Percentiles rank a stretch among this genome's conserved stretches.
Evolutionary conservation across 2,113 vertebrate genomes (phyloP).

Genomic region (Dunckerocampus dactyliophorus): DNA sequence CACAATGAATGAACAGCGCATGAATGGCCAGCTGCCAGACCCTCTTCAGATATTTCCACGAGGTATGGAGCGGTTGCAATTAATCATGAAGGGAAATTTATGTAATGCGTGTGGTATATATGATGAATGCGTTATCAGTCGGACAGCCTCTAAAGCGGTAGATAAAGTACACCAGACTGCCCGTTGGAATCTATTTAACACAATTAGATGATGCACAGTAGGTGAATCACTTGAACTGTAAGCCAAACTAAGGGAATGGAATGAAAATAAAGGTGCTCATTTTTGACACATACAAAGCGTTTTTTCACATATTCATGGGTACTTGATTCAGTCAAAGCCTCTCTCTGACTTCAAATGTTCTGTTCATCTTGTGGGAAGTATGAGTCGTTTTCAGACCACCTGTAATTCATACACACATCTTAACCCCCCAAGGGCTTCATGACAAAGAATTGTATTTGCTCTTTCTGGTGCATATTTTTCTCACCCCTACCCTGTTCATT

Average conservation of each 20-base stretch:
- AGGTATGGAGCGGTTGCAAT: constrained; percentile 55
- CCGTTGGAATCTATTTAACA: background rate
- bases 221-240: background rate
- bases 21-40: constrained; percentile 90
- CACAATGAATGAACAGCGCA: constrained; percentile 92
- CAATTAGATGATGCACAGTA: background rate
- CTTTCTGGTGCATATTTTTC: constrained; percentile 3
- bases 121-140: constrained; percentile 20
- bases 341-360: background rate
- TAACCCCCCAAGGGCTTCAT: constrained; percentile 29
- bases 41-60: constrained; percentile 96
- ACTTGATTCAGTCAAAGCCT: constrained; percentile 14
- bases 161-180: constrained; percentile 6
- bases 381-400: constrained; percentile 8
- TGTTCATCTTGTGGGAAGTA: constrained; percentile 16
- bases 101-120: constrained; percentile 8
- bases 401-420: constrained; percentile 27
- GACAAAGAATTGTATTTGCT: constrained; percentile 28
- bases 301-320: too few species aligned
- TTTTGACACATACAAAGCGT: background rate
- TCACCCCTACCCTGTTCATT: constrained; percentile 24
- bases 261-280: background rate
- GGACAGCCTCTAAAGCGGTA: constrained; percentile 11
- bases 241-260: constrained; percentile 4
- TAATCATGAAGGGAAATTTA: constrained; percentile 7